These are phyloP conservation scores for Scylla paramamosain DNA, from an alignment of 1,140 invertebrate species.

Conservation along the genomic window DNA sequence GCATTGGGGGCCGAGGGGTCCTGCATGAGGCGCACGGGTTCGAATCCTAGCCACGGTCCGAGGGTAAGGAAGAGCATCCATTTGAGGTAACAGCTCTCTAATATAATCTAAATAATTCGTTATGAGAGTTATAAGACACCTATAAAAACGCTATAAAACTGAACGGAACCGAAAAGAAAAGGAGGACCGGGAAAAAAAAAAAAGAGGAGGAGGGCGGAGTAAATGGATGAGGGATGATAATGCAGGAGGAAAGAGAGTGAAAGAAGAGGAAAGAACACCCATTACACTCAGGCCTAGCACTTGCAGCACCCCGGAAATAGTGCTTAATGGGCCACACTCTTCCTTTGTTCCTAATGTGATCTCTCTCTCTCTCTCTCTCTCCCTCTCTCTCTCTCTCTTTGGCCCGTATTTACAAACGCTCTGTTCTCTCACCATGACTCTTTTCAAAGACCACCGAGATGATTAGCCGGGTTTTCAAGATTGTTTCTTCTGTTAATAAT, in stretches of 20 bases:
- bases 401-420: too few species aligned
- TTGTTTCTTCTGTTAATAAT: too few species aligned
- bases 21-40: too few species aligned
- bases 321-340: not conserved
- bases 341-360: not conserved
- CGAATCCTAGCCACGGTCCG: too few species aligned
- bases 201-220: not conserved
- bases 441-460: not conserved
- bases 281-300: not conserved
- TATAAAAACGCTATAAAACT: too few species aligned
- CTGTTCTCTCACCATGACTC: not conserved
- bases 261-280: constrained; percentile 28
- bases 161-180: too few species aligned
- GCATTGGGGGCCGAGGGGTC: too few species aligned
- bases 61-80: too few species aligned
- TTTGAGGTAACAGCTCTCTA: too few species aligned
- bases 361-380: not conserved
- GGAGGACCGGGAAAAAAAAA: not conserved
- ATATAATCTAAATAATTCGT: too few species aligned
- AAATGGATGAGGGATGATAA: not conserved
- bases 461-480: too few species aligned
- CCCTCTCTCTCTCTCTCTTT: not conserved
- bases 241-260: not conserved
- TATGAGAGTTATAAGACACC: too few species aligned
- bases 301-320: not conserved